Base-by-base conservation (phyloP, 2,797 vertebrate genomes). In the Anabacerthia variegaticeps region DNA sequence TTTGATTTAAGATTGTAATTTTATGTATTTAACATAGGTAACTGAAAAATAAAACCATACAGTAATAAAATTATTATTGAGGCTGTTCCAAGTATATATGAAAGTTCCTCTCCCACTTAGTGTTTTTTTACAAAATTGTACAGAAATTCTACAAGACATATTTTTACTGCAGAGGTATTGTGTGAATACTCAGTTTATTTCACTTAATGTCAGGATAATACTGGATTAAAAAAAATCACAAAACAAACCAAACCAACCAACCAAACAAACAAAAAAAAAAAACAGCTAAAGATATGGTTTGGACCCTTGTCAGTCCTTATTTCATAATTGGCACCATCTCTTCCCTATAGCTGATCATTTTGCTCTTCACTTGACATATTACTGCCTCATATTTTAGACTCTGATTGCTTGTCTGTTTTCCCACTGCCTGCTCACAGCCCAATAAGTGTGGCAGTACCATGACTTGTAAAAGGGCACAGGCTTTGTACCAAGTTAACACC, bases 11-110 rank as follows among this genome's bases (percentile, higher is more conserved):
- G 12, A 52, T 68, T 85, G 19, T 14, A 89, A 61, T 67, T 83
- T 88, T 86, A 71, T 32, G 23, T 65, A 41, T 6, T 80, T 83
- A 77, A 48, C 14, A 30, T 12, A 59, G 16, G 28, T 34, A 89
- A 88, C 74, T 52, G 20, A 67, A 26, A 94, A 92, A 72, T 65
- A 52, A 58, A 87, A 58, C 18, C 7, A 63, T 89, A 74, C 21
- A 28, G 5, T 2, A 2, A 19, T n/a, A 61, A 39, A 89, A 71
- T 80, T 4, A 32, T 20, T 26, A 86, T 55, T 59, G 41, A 69
- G 69, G 32, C 3, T 44, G 3, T 85, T 85, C 30, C 48, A 71
- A 39, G 12, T 28, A 46, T 3, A 23, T 37, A 22, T 48, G 14
- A 74, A 9, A 26, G 66, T 82, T 39, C 6, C 16, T 10, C 8